A percentile compares a stretch with the other conserved stretches of the same genome.
These are phyloP conservation scores for Protophormia terraenovae DNA, from an alignment of 2,888 invertebrate genomes.

Conservation along the genomic window DNA sequence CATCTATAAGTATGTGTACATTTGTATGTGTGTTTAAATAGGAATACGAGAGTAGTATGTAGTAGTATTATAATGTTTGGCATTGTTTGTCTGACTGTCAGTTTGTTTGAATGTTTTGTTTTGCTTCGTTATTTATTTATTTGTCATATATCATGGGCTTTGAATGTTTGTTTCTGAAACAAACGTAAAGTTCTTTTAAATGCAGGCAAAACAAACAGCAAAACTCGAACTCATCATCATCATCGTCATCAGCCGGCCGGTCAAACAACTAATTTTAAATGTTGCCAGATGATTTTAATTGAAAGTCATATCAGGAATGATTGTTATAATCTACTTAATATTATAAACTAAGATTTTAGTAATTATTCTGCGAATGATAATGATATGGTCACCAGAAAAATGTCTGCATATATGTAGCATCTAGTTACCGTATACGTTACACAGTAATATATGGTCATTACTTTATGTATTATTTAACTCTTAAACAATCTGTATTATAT, in stretches of 20 bases:
- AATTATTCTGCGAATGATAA: too few species aligned
- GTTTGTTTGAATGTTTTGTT: conserved; percentile 53
- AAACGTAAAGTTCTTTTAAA: conserved; percentile 36
- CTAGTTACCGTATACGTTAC: too few species aligned
- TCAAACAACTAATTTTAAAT: neutral
- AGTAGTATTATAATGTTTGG: conserved; percentile 4
- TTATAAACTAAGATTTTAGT: too few species aligned
- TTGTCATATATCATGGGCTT: conserved; percentile 62
- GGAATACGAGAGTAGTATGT: neutral
- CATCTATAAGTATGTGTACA: conserved; percentile 4
- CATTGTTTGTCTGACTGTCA: conserved; percentile 47
- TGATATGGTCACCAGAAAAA: too few species aligned
- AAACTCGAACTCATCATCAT: conserved; percentile 41
- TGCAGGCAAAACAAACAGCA: conserved; percentile 24
- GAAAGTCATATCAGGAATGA: neutral
- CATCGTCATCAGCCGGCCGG: conserved; percentile 50
- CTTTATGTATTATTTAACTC: too few species aligned
- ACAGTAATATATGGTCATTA: too few species aligned
- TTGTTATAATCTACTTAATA: too few species aligned
- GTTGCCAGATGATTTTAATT: neutral
- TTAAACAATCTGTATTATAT: too few species aligned
- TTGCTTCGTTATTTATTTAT: conserved; percentile 63
- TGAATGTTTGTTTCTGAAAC: neutral
- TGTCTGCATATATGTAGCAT: too few species aligned
- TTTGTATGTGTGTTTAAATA: neutral